Evolutionary conservation across 2,113 vertebrate species (phyloP).

Genomic region (Chroicocephalus ridibundus): DNA sequence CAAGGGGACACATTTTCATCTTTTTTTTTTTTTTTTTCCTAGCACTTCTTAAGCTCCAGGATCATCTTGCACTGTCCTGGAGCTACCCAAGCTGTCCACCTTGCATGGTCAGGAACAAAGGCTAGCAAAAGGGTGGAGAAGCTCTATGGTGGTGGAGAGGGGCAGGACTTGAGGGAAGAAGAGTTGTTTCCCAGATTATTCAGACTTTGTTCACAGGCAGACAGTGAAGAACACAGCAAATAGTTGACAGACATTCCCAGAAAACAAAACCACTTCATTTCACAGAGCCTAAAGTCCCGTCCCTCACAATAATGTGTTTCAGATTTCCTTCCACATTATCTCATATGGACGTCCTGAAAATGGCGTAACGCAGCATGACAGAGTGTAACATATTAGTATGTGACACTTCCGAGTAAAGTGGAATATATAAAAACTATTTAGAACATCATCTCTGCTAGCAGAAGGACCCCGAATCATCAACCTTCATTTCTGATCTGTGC

Average conservation of each 20-base stretch:
- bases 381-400: neutral
- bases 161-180: neutral
- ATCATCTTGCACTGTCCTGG: neutral
- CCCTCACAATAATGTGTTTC: neutral
- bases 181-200: neutral
- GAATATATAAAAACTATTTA: slow-evolving; percentile 24
- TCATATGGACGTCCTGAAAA: slow-evolving; percentile 1
- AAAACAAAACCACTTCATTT: neutral
- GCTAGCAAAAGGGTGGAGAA: neutral
- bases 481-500: slow-evolving; percentile 34
- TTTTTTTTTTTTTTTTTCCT: neutral
- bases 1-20: neutral
- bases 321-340: neutral
- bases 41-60: neutral
- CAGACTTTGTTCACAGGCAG: neutral
- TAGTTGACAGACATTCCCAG: neutral
- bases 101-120: neutral
- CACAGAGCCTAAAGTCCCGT: neutral
- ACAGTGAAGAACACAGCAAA: neutral
- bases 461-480: slow-evolving; percentile 20
- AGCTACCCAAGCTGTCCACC: neutral
- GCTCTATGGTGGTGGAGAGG: neutral
- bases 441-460: neutral
- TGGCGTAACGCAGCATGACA: neutral
- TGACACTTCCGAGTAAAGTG: neutral